These are phyloP conservation scores for Columbina picui DNA, from an alignment of 2,113 vertebrate genomes.

Conservation along the genomic window DNA sequence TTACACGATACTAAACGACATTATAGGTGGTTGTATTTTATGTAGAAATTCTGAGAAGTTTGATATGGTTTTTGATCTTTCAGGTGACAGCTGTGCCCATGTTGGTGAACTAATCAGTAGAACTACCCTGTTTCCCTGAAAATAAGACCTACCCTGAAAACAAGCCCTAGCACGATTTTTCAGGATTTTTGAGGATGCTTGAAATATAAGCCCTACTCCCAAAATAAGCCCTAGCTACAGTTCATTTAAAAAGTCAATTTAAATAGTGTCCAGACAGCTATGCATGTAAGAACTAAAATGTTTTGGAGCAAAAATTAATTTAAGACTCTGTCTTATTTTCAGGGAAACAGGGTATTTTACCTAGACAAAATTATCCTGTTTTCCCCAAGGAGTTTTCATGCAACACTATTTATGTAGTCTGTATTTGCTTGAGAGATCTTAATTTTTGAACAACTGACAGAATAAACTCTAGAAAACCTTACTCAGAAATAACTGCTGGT, in stretches of 20 bases:
- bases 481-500: neutral
- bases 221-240: too few species aligned
- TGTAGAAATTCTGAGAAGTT: neutral
- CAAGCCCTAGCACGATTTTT: too few species aligned
- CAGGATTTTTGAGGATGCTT: too few species aligned
- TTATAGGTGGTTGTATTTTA: neutral
- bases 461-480: neutral
- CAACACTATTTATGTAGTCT: neutral
- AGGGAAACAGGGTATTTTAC: neutral
- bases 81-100: neutral
- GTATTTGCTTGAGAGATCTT: neutral
- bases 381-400: neutral
- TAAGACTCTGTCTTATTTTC: too few species aligned
- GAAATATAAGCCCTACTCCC: too few species aligned
- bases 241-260: too few species aligned
- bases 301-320: too few species aligned
- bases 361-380: neutral
- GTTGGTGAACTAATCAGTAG: neutral
- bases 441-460: neutral
- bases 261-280: too few species aligned
- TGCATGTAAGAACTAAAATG: too few species aligned
- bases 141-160: too few species aligned
- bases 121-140: neutral
- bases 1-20: neutral
- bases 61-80: rapidly evolving